Evolutionary conservation across 2,797 vertebrate genomes (phyloP), one percentile per base, ranked within the genome.

Genomic region (Crocidura indochinensis): DNA sequence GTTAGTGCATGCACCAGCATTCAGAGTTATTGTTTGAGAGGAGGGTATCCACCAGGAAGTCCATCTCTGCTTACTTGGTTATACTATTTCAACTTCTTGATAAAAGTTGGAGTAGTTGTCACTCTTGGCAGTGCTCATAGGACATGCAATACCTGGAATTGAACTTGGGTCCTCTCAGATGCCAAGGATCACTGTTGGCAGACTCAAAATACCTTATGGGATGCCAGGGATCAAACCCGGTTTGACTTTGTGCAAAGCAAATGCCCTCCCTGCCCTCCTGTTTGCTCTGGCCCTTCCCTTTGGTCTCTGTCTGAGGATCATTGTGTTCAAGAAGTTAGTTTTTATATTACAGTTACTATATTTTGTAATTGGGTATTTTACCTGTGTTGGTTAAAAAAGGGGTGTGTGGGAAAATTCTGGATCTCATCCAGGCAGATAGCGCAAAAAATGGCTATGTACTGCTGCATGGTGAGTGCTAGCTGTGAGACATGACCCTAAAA

Each of bases 341-440:
- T 87, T 90, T 87, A 62, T 73, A 10, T 89, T 94, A 84, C 82
- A 10, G 56, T 82, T 88, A 38, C 44, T 82, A 1, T 64, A 51
- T 82, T 94, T 95, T 82, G 20, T 77, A 81, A 53, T 24, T 84
- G 49, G 67, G 84, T 81, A 19, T 90, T 95, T 93, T 89, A 14
- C 53, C 2, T 64, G 0, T 81, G 47, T 74, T 91, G n/a, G 64
- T 44, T 56, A 56, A 56, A 56, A 56, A 56, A 5, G 38, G 38
- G 38, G 38, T 2, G 38, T 2, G 38, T 2, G 38, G 38, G 6
- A 60, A 60, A 20, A 19, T 19, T 15, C 56, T 60, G 56, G 56
- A 22, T 60, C 14, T 7, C 6, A 20, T 17, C 15, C 56, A 60
- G 56, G 56, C 17, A 60, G 56, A 60, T 60, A 60, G 56, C 56